Evolutionary conservation across 1,140 invertebrate species (phyloP).

Genomic region (Thalassaphorura encarpata): DNA sequence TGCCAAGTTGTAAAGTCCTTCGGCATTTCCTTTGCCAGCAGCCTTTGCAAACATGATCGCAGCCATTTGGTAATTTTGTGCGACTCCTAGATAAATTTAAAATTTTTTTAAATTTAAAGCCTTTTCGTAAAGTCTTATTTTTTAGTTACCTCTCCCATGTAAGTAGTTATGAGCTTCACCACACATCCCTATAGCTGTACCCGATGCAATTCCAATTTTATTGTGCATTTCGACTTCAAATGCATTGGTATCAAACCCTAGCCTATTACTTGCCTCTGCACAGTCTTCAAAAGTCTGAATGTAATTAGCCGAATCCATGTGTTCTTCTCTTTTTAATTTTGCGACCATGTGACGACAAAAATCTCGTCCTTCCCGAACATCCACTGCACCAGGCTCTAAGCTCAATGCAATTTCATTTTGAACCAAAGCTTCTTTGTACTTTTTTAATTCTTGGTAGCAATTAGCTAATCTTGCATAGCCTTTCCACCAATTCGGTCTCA

Average conservation of each 20-base stretch:
- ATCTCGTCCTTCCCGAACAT: background rate
- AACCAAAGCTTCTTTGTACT: conserved; percentile 7
- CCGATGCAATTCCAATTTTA: background rate
- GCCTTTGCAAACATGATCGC: conserved; percentile 9
- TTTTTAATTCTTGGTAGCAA: background rate
- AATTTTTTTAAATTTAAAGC: no score
- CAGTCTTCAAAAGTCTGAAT: background rate
- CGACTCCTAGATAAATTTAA: no score
- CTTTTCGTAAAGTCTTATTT: no score
- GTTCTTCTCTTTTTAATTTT: conserved; percentile 2
- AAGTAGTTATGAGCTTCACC: conserved; percentile 9
- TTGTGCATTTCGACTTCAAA: background rate
- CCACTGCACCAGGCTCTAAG: background rate
- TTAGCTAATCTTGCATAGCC: conserved; percentile 8
- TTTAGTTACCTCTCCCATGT: background rate
- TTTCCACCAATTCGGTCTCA: conserved; percentile 7
- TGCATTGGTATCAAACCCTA: background rate
- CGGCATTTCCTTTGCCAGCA: conserved; percentile 12
- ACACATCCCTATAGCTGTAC: background rate
- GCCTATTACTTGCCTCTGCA: background rate
- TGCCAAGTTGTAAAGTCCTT: conserved; percentile 22
- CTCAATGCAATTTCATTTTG: background rate
- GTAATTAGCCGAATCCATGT: conserved; percentile 6
- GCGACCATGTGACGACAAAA: background rate
- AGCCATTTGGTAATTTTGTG: conserved; percentile 6